Evolutionary conservation across 2,888 invertebrate species (phyloP).

Genomic region (Fragum whitleyi): DNA sequence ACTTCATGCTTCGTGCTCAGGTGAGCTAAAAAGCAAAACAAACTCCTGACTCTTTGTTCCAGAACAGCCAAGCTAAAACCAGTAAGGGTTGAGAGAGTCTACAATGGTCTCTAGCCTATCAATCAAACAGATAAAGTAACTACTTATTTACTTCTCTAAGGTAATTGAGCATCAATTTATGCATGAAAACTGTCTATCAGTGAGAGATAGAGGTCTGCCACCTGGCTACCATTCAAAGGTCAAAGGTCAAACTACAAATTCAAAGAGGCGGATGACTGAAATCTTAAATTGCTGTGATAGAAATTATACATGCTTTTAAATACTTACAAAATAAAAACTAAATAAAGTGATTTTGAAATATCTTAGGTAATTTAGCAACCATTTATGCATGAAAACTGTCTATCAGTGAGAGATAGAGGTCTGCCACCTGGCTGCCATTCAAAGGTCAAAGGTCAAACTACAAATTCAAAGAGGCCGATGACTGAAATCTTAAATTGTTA

Average conservation of each 20-base stretch:
- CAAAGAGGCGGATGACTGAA: no score
- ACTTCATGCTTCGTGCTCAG: no score
- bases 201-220: neutral
- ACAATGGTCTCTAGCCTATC: neutral
- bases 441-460: neutral
- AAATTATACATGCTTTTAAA: no score
- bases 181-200: neutral
- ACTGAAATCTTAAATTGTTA: no score
- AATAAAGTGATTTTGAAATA: no score
- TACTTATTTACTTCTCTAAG: neutral
- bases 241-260: neutral
- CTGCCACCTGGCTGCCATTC: neutral
- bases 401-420: neutral
- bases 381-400: slow-evolving; percentile 1
- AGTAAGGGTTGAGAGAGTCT: neutral
- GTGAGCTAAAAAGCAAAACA: no score
- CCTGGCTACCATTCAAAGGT: neutral
- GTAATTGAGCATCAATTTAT: slow-evolving; percentile 1
- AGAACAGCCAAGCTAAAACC: no score
- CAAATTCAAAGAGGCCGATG: no score
- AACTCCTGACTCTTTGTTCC: no score
- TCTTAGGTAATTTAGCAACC: neutral
- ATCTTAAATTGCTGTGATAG: no score
- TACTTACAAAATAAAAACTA: no score
- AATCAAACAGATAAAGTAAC: neutral